Evolutionary conservation across 2,113 vertebrate species (phyloP).

Genomic region (Labrus mixtus): DNA sequence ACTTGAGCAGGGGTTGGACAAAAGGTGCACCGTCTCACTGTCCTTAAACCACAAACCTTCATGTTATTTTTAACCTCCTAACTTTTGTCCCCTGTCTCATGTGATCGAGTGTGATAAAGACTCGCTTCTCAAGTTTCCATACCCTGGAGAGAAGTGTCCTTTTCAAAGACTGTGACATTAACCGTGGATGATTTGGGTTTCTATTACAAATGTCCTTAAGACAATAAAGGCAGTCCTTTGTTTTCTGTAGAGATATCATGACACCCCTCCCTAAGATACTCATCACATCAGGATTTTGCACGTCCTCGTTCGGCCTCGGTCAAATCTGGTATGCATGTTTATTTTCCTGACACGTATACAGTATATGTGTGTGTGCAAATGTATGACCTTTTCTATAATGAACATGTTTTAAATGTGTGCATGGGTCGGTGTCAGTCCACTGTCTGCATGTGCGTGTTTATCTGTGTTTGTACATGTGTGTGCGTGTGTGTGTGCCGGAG

Average conservation of each 20-base stretch:
- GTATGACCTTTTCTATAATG: not conserved
- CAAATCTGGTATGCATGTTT: not conserved
- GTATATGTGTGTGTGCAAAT: not conserved
- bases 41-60: conserved; percentile 27
- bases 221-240: conserved; percentile 44
- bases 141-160: conserved; percentile 47
- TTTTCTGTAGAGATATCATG: conserved; percentile 14
- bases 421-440: conserved; percentile 1
- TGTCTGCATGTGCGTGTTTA: too few species aligned
- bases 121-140: conserved; percentile 51
- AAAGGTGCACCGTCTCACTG: conserved; percentile 1
- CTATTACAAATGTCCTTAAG: conserved; percentile 60
- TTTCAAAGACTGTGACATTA: conserved; percentile 58
- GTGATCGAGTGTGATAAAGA: conserved; percentile 35
- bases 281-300: not conserved
- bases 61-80: conserved; percentile 45
- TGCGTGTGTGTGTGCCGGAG: conserved; percentile 6
- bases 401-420: not conserved
- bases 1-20: not conserved
- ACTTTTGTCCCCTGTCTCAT: conserved; percentile 17
- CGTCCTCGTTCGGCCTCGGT: not conserved
- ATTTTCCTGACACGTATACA: not conserved
- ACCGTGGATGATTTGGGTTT: conserved; percentile 51
- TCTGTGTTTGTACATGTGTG: conserved; percentile 6
- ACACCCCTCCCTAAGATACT: not conserved